phyloP scores from a whole-genome alignment of 2,888 invertebrate genomes.

The Tetrapedia diversipes region DNA sequence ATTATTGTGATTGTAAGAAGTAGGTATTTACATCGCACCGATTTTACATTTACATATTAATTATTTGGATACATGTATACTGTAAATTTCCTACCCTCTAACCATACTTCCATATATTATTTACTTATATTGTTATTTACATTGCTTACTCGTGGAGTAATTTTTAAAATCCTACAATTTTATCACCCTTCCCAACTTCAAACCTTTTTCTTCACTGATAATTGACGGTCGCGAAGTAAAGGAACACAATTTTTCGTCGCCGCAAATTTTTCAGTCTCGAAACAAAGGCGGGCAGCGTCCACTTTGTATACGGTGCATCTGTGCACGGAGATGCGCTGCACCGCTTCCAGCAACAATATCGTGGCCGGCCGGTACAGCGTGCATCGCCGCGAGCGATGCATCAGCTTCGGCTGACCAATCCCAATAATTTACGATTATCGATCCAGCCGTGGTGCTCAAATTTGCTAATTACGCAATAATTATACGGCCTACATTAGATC shows the following conservation, averaged over 20 bases:
- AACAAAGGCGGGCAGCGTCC: neutral
- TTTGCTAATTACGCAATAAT: slow-evolving; percentile 81
- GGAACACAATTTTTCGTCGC: neutral
- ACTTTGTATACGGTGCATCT: neutral
- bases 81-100: no score
- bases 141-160: no score
- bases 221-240: no score
- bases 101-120: no score
- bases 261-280: neutral
- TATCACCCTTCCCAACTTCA: no score
- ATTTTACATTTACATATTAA: no score
- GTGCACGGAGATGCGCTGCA: slow-evolving; percentile 2
- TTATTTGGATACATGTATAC: no score
- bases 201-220: no score
- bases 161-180: no score
- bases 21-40: no score
- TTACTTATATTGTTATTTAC: no score
- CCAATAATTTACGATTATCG: slow-evolving; percentile 78
- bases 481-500: slow-evolving; percentile 78
- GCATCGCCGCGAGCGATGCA: slow-evolving; percentile 73
- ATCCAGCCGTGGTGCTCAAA: slow-evolving; percentile 75
- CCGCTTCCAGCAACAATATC: slow-evolving; percentile 57
- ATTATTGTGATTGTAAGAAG: no score
- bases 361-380: slow-evolving; percentile 46
- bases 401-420: slow-evolving; percentile 75